Conservation (phyloP, 2,113 vertebrate genomes). For the Nanorana parkeri region DNA sequence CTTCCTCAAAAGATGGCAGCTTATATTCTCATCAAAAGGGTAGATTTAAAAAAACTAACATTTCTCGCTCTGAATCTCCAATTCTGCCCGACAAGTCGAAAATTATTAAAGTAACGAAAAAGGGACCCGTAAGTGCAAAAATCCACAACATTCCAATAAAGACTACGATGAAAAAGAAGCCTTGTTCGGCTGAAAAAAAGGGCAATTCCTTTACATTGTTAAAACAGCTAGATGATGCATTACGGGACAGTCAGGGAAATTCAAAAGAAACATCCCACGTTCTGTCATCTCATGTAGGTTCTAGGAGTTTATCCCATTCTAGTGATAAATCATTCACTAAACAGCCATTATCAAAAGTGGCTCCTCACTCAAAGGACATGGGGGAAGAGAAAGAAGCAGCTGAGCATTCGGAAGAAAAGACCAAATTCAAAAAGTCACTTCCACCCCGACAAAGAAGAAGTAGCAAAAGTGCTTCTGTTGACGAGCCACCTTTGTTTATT, state of each 20-base stretch:
- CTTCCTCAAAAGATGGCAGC: constrained; percentile 52
- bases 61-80: constrained; percentile 63
- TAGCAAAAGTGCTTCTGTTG: constrained; percentile 85
- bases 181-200: constrained; percentile 66
- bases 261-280: constrained; percentile 67
- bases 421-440: constrained; percentile 80
- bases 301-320: constrained; percentile 68
- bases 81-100: constrained; percentile 73
- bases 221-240: constrained; percentile 67
- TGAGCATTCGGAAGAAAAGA: constrained; percentile 77
- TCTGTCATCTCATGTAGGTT: constrained; percentile 33
- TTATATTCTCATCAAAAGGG: constrained; percentile 65
- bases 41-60: constrained; percentile 66
- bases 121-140: constrained; percentile 61
- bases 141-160: neutral
- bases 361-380: constrained; percentile 71
- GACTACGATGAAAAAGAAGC: constrained; percentile 67
- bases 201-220: constrained; percentile 61
- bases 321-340: constrained; percentile 71
- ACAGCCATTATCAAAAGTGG: constrained; percentile 61
- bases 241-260: constrained; percentile 62
- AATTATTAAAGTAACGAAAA: constrained; percentile 83
- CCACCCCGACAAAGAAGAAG: constrained; percentile 86
- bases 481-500: constrained; percentile 95
- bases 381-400: constrained; percentile 66